Conservation (phyloP, 2,113 vertebrate species). For the Conger conger region DNA sequence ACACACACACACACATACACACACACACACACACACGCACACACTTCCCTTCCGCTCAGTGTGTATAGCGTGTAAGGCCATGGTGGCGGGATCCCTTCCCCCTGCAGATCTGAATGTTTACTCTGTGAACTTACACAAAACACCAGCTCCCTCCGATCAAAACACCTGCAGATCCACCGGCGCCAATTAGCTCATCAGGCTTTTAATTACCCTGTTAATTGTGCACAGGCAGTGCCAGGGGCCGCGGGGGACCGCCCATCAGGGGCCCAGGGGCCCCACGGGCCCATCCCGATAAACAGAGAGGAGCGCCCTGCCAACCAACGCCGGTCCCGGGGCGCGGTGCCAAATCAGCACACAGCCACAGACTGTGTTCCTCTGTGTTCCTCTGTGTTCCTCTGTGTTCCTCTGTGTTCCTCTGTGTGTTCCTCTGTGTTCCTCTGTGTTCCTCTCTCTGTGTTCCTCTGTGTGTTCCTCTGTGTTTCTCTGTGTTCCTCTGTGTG, state of each 20-base stretch:
- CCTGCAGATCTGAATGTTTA: constrained; percentile 50
- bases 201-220: constrained; percentile 99
- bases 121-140: constrained; percentile 81
- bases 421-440: too few relatives aligned
- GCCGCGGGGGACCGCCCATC: constrained; percentile 83
- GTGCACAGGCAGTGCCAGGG: constrained; percentile 92
- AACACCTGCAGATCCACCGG: constrained; percentile 98
- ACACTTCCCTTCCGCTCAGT: too few relatives aligned
- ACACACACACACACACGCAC: too few relatives aligned
- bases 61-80: too few relatives aligned
- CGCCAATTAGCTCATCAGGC: constrained; percentile 99
- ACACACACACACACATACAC: too few relatives aligned
- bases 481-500: too few relatives aligned
- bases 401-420: too few relatives aligned
- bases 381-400: background rate
- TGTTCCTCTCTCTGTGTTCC: too few relatives aligned
- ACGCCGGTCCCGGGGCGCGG: constrained; percentile 23
- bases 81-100: background rate
- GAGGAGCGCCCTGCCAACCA: constrained; percentile 55
- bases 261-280: constrained; percentile 61
- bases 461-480: too few relatives aligned
- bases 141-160: constrained; percentile 74
- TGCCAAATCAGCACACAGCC: background rate
- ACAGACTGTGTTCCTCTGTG: background rate
- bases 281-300: constrained; percentile 74